Evolutionary conservation across 2,797 vertebrate genomes (phyloP).

Genomic region (Sebastes matsubarae): DNA sequence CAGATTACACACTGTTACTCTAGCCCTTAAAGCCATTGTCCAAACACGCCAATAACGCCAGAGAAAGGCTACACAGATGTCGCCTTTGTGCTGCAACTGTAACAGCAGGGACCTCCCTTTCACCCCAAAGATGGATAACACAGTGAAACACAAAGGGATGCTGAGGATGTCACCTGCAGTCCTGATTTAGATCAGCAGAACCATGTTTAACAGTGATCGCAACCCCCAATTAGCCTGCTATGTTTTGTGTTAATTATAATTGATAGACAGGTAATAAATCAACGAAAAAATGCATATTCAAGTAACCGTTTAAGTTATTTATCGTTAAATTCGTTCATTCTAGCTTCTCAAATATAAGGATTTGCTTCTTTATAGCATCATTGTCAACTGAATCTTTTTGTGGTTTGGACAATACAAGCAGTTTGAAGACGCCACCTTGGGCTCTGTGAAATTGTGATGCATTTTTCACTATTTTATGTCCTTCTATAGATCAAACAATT

Average conservation of each 20-base stretch:
- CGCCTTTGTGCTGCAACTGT: constrained; percentile 21
- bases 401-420: neutral
- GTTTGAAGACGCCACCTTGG: no score
- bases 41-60: constrained; percentile 2
- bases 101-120: constrained; percentile 13
- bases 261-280: neutral
- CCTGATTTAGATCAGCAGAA: neutral
- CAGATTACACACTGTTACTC: constrained; percentile 19
- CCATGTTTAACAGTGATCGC: neutral
- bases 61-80: neutral
- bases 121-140: constrained; percentile 29
- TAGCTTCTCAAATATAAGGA: neutral
- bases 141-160: constrained; percentile 8
- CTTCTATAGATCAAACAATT: neutral
- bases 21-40: constrained; percentile 29
- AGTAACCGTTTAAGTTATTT: neutral
- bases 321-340: neutral
- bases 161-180: neutral
- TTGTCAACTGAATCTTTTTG: neutral
- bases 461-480: neutral
- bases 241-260: neutral
- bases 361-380: neutral
- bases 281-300: no score
- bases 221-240: no score
- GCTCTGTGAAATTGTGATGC: neutral